phyloP scores from a whole-genome alignment of 2,888 invertebrate species.

The Drosophila paramelanica region DNA sequence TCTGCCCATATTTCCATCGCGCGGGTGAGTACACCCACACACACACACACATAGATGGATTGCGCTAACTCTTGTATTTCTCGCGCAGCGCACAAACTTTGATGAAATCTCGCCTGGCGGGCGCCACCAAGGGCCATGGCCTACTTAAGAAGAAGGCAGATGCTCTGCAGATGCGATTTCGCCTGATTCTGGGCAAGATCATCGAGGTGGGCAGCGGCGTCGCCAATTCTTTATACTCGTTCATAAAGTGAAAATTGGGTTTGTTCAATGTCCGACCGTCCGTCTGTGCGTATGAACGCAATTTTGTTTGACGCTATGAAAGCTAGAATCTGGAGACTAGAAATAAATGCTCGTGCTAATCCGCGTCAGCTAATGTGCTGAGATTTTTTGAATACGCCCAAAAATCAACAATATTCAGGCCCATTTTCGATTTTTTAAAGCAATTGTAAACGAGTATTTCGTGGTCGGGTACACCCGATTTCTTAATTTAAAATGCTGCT shows the following conservation, averaged over 20 bases:
- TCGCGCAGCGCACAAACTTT: constrained; percentile 95
- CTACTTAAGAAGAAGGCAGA: constrained; percentile 99
- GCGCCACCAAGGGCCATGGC: constrained; percentile 99
- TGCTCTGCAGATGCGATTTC: constrained; percentile 98
- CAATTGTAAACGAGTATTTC: no score
- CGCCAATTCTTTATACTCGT: neutral
- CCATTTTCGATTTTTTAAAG: no score
- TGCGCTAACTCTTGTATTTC: neutral
- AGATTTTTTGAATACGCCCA: no score
- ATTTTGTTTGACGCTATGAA: no score
- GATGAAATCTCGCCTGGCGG: constrained; percentile 98
- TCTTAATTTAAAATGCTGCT: no score
- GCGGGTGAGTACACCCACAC: constrained; percentile 93
- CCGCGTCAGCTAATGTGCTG: no score
- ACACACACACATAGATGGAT: neutral
- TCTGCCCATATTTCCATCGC: constrained; percentile 95
- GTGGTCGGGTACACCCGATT: no score
- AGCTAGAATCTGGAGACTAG: no score
- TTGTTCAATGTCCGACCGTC: no score
- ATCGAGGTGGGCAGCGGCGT: constrained; percentile 91
- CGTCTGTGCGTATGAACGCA: no score
- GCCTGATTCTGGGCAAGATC: constrained; percentile 98
- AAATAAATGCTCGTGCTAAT: no score
- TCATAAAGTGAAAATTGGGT: neutral
- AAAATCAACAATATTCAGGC: no score